These are phyloP conservation scores for Ptychadena robeensis DNA, from an alignment of 2,797 vertebrate species.

Conservation along the genomic window DNA sequence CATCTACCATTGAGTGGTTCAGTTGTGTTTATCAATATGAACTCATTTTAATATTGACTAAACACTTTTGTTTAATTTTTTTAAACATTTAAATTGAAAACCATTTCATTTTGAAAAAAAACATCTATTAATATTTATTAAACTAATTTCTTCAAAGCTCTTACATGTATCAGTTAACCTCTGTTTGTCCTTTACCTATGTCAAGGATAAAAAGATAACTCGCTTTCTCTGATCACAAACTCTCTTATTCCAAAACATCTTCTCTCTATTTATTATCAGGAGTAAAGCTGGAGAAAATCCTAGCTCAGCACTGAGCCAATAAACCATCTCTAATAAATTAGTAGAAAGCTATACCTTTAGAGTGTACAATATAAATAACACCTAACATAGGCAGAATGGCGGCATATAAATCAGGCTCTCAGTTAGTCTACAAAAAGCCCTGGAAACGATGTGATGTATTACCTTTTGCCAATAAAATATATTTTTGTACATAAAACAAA, in stretches of 20 bases:
- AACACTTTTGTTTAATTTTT: background rate
- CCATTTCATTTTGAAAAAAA: background rate
- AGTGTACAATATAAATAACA: conserved; percentile 33
- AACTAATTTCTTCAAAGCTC: background rate
- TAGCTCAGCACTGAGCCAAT: conserved; percentile 35
- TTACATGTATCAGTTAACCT: background rate
- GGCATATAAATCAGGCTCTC: conserved; percentile 20
- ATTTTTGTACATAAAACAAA: conserved; percentile 6
- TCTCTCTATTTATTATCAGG: background rate
- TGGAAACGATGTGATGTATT: background rate
- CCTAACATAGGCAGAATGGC: conserved; percentile 12
- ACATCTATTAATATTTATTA: background rate
- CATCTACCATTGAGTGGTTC: too few species aligned
- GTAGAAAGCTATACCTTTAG: conserved; percentile 1
- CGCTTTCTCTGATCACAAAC: background rate
- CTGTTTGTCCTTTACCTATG: background rate
- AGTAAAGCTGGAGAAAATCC: background rate
- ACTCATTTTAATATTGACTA: too few species aligned
- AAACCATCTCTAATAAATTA: conserved; percentile 20
- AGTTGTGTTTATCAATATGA: too few species aligned
- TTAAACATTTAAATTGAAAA: background rate
- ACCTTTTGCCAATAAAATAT: conserved; percentile 19
- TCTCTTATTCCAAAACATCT: background rate
- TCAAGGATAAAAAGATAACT: conserved; percentile 37
- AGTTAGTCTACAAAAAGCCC: conserved; percentile 27